These are phyloP conservation scores for Apus apus DNA, from an alignment of 2,113 vertebrate genomes.

Conservation along the genomic window DNA sequence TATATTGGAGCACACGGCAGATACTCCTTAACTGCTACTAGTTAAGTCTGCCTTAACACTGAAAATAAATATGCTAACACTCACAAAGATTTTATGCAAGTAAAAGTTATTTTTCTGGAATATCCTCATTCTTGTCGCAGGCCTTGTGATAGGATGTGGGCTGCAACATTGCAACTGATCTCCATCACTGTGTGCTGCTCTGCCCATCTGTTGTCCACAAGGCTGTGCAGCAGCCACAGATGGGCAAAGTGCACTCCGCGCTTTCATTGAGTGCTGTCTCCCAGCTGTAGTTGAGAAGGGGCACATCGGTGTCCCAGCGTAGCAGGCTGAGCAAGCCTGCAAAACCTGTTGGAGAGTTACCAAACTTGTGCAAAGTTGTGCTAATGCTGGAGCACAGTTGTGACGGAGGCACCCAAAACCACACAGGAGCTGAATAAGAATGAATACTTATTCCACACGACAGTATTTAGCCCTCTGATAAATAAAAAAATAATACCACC, in stretches of 20 bases:
- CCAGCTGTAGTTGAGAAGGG: neutral
- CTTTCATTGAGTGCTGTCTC: neutral
- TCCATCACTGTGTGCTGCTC: neutral
- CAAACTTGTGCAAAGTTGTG: neutral
- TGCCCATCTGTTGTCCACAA: too few species aligned
- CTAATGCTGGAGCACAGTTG: neutral
- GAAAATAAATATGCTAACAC: neutral
- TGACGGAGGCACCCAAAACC: too few species aligned
- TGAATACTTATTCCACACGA: too few species aligned
- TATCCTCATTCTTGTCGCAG: neutral
- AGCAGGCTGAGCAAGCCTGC: neutral
- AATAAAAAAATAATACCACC: too few species aligned
- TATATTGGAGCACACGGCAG: neutral
- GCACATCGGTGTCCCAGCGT: fast-evolving
- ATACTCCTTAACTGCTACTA: neutral
- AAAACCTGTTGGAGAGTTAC: neutral
- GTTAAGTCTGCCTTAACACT: neutral
- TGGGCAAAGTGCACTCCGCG: fast-evolving
- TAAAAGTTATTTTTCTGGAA: neutral
- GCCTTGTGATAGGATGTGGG: neutral
- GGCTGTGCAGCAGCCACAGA: fast-evolving
- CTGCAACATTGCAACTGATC: neutral
- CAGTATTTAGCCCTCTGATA: too few species aligned
- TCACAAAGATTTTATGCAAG: neutral
- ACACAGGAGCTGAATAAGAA: too few species aligned